Percentiles rank a stretch among this genome's conserved stretches.
Evolutionary conservation across 2,888 invertebrate species (phyloP).

Genomic region (Iselma pallidipennis): DNA sequence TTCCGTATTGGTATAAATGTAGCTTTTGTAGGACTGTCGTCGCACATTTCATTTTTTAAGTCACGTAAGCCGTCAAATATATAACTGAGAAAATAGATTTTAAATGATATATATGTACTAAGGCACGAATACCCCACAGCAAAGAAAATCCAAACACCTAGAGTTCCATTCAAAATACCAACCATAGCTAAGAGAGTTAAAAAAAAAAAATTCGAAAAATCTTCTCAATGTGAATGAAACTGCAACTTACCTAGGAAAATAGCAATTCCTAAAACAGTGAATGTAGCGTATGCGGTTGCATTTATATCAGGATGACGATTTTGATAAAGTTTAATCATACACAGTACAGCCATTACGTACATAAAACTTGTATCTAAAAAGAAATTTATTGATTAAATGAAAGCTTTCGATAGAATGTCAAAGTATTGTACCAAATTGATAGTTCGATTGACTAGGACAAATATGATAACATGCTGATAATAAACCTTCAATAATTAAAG

Average conservation of each 20-base stretch:
- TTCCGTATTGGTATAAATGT: conserved; percentile 36
- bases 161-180: conserved; percentile 68
- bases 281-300: conserved; percentile 78
- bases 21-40: conserved; percentile 25
- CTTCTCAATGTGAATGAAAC: conserved; percentile 35
- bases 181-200: conserved; percentile 65
- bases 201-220: too few relatives aligned
- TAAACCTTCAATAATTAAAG: conserved; percentile 83
- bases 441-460: conserved; percentile 87
- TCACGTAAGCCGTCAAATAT: conserved; percentile 63
- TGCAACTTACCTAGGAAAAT: conserved; percentile 65
- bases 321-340: conserved; percentile 87
- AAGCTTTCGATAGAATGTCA: background rate
- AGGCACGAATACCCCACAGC: conserved; percentile 67
- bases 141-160: conserved; percentile 73
- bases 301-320: conserved; percentile 85
- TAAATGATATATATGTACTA: conserved; percentile 56
- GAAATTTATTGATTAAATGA: conserved; percentile 3
- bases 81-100: conserved; percentile 52
- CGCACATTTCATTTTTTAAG: conserved; percentile 60
- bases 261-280: conserved; percentile 73
- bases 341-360: conserved; percentile 86
- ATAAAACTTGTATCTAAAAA: conserved; percentile 87
- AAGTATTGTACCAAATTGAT: conserved; percentile 77
- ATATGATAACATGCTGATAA: conserved; percentile 88